A percentile compares a stretch with the other conserved stretches of the same genome.
phyloP scores from a whole-genome alignment of 2,797 vertebrate genomes.

The Ceyx erithaca region DNA sequence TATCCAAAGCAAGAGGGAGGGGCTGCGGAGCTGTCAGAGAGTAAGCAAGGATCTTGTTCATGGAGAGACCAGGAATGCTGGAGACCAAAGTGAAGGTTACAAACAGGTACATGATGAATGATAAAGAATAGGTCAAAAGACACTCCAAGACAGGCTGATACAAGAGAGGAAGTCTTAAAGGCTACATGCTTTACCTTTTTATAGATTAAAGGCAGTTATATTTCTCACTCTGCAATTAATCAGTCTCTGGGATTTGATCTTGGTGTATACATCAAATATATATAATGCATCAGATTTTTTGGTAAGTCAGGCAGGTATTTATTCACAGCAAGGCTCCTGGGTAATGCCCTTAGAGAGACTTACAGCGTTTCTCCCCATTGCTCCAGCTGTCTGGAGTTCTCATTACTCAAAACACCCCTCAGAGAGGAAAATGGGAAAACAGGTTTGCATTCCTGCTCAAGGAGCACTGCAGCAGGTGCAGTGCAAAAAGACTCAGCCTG shows the following conservation, averaged over 20 bases:
- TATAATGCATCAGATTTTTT: conserved; percentile 8
- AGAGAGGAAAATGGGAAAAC: not conserved
- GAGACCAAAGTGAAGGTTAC: not conserved
- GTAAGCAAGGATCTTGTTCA: not conserved
- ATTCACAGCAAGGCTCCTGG: not conserved
- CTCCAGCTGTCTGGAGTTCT: conserved; percentile 9
- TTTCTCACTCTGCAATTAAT: conserved; percentile 18
- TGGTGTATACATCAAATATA: not conserved
- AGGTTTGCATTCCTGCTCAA: rapidly evolving
- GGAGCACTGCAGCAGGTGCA: not conserved
- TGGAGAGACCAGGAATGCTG: not conserved
- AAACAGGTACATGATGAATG: conserved; percentile 24
- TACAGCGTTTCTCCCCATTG: not conserved
- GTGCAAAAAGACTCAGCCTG: not conserved
- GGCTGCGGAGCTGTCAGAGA: not conserved
- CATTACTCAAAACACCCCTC: not conserved
- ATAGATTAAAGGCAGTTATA: not conserved
- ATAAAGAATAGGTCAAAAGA: not conserved
- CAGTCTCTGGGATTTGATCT: not conserved
- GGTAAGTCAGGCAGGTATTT: conserved; percentile 1
- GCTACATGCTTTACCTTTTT: conserved; percentile 2
- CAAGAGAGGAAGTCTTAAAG: conserved; percentile 8
- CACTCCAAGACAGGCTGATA: not conserved
- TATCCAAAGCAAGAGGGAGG: not conserved
- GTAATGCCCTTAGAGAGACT: conserved; percentile 9